phyloP scores from a whole-genome alignment of 2,113 vertebrate genomes.

The Neodon shergylaensis region DNA sequence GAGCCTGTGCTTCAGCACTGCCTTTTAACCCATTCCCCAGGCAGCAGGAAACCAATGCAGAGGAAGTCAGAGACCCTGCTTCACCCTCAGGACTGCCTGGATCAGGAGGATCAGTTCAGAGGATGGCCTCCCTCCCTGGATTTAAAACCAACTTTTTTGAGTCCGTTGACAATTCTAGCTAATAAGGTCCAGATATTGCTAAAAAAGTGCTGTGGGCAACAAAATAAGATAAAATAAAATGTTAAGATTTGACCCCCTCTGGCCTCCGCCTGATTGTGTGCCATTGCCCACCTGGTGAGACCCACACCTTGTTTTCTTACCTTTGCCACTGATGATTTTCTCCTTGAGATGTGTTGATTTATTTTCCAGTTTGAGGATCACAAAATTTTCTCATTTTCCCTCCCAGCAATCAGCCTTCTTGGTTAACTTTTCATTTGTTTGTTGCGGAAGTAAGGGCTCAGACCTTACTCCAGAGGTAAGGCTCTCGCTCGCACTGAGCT shows the following conservation, averaged over 20 bases:
- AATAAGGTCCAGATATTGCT: not conserved
- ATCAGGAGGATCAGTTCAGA: not conserved
- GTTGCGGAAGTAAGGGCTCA: not conserved
- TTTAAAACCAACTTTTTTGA: not conserved
- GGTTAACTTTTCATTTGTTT: not conserved
- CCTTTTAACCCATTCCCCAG: not conserved
- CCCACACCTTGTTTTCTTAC: not conserved
- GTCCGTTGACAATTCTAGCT: not conserved
- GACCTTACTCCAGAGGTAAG: not conserved
- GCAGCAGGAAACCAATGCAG: not conserved
- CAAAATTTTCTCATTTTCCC: not conserved
- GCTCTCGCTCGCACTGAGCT: not conserved
- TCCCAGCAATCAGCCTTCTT: not conserved
- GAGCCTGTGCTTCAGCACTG: not conserved
- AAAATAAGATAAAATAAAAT: not conserved
- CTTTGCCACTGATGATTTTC: not conserved
- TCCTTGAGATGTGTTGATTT: not conserved
- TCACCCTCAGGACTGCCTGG: not conserved
- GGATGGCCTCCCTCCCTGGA: not conserved
- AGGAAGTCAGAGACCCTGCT: not conserved
- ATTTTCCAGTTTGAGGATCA: not conserved
- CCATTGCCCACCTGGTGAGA: not conserved
- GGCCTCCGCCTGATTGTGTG: rapidly evolving
- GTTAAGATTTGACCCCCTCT: not conserved
- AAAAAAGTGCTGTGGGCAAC: not conserved